Percentiles rank a stretch among this genome's conserved stretches.
Conservation (phyloP, 2,888 invertebrate genomes). For the Idaea straminata region DNA sequence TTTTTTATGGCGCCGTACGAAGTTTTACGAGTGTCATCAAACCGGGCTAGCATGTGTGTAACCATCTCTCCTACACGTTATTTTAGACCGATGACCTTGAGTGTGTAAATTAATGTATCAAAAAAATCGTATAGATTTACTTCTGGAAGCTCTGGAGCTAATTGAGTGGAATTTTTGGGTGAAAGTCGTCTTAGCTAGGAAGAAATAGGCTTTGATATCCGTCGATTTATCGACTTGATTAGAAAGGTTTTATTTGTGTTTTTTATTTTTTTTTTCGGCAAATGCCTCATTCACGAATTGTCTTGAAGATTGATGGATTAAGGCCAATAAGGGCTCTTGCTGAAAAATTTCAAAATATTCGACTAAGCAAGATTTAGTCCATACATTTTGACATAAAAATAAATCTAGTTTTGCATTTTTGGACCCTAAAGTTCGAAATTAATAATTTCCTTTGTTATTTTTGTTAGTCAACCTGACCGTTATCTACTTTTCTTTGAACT, state of each 20-base stretch:
- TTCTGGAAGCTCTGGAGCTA: neutral
- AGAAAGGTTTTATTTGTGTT: too few relatives aligned
- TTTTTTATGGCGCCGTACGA: neutral
- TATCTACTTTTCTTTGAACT: neutral
- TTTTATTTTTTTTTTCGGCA: too few relatives aligned
- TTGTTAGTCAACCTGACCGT: neutral
- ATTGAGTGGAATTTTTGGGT: neutral
- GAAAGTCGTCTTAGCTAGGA: too few relatives aligned
- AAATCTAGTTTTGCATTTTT: too few relatives aligned
- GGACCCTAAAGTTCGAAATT: neutral
- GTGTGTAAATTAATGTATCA: neutral
- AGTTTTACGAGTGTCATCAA: neutral
- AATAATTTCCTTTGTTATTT: neutral
- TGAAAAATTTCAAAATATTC: too few relatives aligned
- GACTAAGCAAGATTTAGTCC: too few relatives aligned
- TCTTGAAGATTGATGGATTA: too few relatives aligned
- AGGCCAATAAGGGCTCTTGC: too few relatives aligned
- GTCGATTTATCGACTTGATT: too few relatives aligned
- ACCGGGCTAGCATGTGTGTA: neutral
- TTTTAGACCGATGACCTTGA: neutral
- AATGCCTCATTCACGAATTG: too few relatives aligned
- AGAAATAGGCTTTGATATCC: too few relatives aligned
- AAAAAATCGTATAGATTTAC: neutral
- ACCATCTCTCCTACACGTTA: neutral
- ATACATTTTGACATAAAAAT: too few relatives aligned